A percentile compares a stretch with the other conserved stretches of the same genome.
These are phyloP conservation scores for Oxystoma pomonae DNA, from an alignment of 2,888 invertebrate genomes.

Conservation along the genomic window DNA sequence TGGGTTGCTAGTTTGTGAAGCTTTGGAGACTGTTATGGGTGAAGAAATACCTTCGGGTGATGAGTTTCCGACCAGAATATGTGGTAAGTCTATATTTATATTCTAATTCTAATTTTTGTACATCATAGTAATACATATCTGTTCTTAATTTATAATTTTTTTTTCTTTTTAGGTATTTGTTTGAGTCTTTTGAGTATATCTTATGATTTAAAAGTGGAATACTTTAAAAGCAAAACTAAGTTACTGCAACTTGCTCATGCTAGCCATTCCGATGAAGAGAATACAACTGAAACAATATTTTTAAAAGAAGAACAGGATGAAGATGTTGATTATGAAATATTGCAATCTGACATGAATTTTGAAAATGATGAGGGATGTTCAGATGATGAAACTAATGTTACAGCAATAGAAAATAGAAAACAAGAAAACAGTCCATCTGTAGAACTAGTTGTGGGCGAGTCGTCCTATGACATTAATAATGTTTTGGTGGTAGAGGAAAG, in stretches of 20 bases:
- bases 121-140: too few relatives aligned
- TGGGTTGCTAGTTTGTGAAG: constrained; percentile 11
- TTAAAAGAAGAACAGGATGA: neutral
- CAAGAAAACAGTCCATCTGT: neutral
- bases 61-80: constrained; percentile 16
- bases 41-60: constrained; percentile 9
- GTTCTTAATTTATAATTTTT: too few relatives aligned
- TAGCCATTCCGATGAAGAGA: neutral
- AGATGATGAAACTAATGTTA: neutral
- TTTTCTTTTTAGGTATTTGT: constrained; percentile 10
- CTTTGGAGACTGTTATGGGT: constrained; percentile 14
- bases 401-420: neutral
- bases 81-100: constrained; percentile 14
- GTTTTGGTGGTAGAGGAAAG: neutral
- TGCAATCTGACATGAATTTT: neutral
- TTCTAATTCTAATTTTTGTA: too few relatives aligned
- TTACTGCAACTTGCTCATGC: neutral
- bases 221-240: constrained; percentile 8
- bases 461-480: neutral
- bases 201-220: constrained; percentile 17
- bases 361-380: too few relatives aligned
- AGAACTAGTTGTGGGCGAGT: neutral
- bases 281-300: neutral
- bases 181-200: constrained; percentile 17
- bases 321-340: neutral